Percentiles rank a stretch among this genome's conserved stretches.
phyloP scores from a whole-genome alignment of 2,797 vertebrate species.

The Naso thynnoides region DNA sequence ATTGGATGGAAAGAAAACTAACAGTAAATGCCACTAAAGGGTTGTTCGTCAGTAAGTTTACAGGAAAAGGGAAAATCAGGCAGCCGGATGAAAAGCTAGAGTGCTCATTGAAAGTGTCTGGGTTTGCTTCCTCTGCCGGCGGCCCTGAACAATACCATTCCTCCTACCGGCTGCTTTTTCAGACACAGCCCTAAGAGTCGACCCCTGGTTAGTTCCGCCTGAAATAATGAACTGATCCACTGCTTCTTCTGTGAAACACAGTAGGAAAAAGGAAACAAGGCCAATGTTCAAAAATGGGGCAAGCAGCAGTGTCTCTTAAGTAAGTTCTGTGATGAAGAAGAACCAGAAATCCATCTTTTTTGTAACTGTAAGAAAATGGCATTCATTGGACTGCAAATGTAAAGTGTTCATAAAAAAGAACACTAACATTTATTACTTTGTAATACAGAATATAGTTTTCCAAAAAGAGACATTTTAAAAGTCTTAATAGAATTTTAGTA shows the following conservation, averaged over 20 bases:
- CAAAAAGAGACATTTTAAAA: no score
- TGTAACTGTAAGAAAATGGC: background rate
- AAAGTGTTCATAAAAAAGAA: background rate
- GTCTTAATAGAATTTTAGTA: no score
- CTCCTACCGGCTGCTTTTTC: slow-evolving; percentile 17
- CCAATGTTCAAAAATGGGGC: background rate
- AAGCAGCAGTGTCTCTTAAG: background rate
- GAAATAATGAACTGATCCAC: slow-evolving; percentile 26
- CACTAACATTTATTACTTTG: no score
- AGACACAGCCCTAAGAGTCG: background rate
- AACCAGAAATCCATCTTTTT: background rate
- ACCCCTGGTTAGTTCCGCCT: background rate
- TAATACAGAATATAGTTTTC: no score
- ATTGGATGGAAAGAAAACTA: background rate
- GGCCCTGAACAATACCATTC: slow-evolving; percentile 42
- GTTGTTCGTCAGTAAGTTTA: slow-evolving; percentile 22
- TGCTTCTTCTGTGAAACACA: background rate
- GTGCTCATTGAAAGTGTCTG: slow-evolving; percentile 24
- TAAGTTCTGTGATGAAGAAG: background rate
- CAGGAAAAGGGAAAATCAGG: slow-evolving; percentile 34
- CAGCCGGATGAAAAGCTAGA: slow-evolving; percentile 21
- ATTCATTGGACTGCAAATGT: background rate
- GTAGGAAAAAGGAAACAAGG: background rate
- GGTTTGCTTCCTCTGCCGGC: slow-evolving; percentile 45
- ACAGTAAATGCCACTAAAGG: slow-evolving; percentile 26